A percentile compares a stretch with the other conserved stretches of the same genome.
Evolutionary conservation across 2,113 vertebrate genomes (phyloP).

Genomic region (Hymenochirus boettgeri): DNA sequence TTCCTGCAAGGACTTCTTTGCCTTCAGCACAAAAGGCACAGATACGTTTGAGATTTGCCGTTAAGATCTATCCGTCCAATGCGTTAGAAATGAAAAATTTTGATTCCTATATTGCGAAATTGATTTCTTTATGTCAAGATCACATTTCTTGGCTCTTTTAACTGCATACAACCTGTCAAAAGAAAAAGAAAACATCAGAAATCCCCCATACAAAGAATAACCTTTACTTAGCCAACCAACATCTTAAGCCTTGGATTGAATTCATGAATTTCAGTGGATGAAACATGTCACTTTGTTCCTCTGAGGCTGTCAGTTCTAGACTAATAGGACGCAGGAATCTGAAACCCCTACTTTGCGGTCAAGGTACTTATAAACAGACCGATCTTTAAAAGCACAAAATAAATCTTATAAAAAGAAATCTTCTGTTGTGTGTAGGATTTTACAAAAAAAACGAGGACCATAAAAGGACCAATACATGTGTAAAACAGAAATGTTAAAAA

Average conservation of each 20-base stretch:
- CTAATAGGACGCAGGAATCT: constrained; percentile 23
- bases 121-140: constrained; percentile 47
- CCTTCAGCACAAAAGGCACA: too few relatives aligned
- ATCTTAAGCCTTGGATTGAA: constrained; percentile 25
- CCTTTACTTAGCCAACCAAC: constrained; percentile 44
- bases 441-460: too few relatives aligned
- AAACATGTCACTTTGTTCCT: constrained; percentile 22
- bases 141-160: constrained; percentile 45
- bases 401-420: too few relatives aligned
- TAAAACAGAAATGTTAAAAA: too few relatives aligned
- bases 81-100: constrained; percentile 14
- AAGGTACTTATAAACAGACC: constrained; percentile 28
- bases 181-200: constrained; percentile 57
- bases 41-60: too few relatives aligned
- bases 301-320: constrained; percentile 22
- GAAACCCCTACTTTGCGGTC: constrained; percentile 11
- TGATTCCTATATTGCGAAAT: not conserved
- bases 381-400: not conserved
- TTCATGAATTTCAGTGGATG: constrained; percentile 31
- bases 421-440: too few relatives aligned
- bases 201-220: constrained; percentile 52
- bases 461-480: too few relatives aligned
- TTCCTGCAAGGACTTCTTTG: too few relatives aligned
- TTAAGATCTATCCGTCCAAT: too few relatives aligned
- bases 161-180: constrained; percentile 58